Percentiles rank a stretch among this genome's conserved stretches.
These are phyloP conservation scores for Lepidurus packardi DNA, from an alignment of 1,140 invertebrate species.

Conservation along the genomic window DNA sequence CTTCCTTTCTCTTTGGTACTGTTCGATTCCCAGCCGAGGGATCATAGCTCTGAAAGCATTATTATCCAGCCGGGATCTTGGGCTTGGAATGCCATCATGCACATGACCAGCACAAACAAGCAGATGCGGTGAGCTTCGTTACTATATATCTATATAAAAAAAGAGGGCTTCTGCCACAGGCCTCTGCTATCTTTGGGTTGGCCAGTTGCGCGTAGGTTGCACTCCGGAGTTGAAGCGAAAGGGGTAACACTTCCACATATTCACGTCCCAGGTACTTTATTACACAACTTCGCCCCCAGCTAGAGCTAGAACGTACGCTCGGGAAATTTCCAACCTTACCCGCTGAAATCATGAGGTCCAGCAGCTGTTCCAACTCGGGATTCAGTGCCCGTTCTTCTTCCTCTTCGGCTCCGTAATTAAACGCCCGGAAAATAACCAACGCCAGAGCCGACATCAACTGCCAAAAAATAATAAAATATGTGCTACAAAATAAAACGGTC, in stretches of 20 bases:
- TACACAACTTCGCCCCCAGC: neutral
- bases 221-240: neutral
- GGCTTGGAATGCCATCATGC: neutral
- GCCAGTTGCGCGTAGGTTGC: neutral
- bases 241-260: neutral
- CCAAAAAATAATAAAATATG: slow-evolving; percentile 34
- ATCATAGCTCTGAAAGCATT: neutral
- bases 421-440: slow-evolving; percentile 72
- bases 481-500: slow-evolving; percentile 34
- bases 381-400: slow-evolving; percentile 79
- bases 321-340: slow-evolving; percentile 45
- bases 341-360: slow-evolving; percentile 71
- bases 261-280: neutral
- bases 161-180: neutral
- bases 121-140: neutral
- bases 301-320: neutral
- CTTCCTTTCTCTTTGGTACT: neutral
- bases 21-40: neutral
- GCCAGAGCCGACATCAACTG: slow-evolving; percentile 75
- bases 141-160: neutral
- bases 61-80: neutral
- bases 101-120: neutral
- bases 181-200: neutral
- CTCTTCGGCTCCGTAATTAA: slow-evolving; percentile 75
- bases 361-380: slow-evolving; percentile 73